A percentile compares a stretch with the other conserved stretches of the same genome.
phyloP scores from a whole-genome alignment of 1,140 invertebrate genomes.

The Drosophila yakuba region DNA sequence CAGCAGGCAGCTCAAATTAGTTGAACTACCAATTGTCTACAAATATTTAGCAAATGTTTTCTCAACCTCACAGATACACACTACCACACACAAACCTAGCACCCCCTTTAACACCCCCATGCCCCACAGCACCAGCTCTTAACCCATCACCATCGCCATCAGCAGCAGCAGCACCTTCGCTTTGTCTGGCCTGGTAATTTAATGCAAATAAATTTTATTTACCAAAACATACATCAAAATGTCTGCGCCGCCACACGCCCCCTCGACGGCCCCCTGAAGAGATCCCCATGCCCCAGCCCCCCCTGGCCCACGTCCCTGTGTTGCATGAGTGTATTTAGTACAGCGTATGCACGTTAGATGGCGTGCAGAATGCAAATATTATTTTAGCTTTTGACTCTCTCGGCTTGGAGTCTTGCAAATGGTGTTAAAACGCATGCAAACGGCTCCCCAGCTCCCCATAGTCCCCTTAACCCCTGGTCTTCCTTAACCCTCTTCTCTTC shows the following conservation, averaged over 20 bases:
- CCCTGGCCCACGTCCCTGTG: background rate
- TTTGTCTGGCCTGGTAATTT: constrained; percentile 77
- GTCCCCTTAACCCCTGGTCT: background rate
- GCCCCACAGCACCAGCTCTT: constrained; percentile 3
- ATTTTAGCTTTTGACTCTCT: constrained; percentile 74
- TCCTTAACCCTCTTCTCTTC: constrained; percentile 3
- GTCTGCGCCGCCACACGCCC: constrained; percentile 65
- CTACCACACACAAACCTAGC: background rate
- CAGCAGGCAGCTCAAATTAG: constrained; percentile 66
- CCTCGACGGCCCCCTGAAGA: constrained; percentile 1
- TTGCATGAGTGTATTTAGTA: constrained; percentile 62
- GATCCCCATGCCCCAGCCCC: background rate
- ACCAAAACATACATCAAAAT: constrained; percentile 83
- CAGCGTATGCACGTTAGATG: constrained; percentile 73
- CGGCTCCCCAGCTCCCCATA: background rate
- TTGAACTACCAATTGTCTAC: constrained; percentile 82
- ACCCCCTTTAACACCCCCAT: constrained; percentile 28
- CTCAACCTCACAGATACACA: constrained; percentile 18
- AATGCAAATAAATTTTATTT: constrained; percentile 84
- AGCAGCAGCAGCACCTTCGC: constrained; percentile 18
- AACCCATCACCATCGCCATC: background rate
- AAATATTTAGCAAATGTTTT: constrained; percentile 82
- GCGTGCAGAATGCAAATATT: constrained; percentile 83
- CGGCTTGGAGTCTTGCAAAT: constrained; percentile 66
- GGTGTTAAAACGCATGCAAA: constrained; percentile 82